A percentile compares a stretch with the other conserved stretches of the same genome.
Evolutionary conservation across 2,888 invertebrate species (phyloP).

Genomic region (Blastobasis lacticolella): DNA sequence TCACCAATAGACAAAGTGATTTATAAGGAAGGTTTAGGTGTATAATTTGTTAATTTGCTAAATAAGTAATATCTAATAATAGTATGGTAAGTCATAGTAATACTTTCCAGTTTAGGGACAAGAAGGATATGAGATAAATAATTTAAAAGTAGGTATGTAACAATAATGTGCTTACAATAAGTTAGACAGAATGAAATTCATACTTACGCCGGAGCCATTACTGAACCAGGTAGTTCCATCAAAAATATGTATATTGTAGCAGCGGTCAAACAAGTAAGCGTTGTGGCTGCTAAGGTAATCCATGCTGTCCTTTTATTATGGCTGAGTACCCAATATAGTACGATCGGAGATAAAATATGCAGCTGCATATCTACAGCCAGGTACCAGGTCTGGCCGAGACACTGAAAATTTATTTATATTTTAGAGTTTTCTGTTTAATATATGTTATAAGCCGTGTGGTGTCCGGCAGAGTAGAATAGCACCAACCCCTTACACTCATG

Average conservation of each 20-base stretch:
- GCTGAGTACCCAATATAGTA: conserved; percentile 42
- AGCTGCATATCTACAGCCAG: conserved; percentile 52
- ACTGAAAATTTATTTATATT: conserved; percentile 30
- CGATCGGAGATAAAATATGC: conserved; percentile 43
- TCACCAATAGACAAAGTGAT: too few species aligned
- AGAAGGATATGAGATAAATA: too few species aligned
- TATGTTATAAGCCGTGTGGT: too few species aligned
- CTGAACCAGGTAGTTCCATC: conserved; percentile 26
- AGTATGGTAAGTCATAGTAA: too few species aligned
- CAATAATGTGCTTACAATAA: too few species aligned
- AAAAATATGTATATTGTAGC: conserved; percentile 35
- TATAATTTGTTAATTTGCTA: too few species aligned
- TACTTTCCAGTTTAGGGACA: too few species aligned
- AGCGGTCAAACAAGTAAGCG: conserved; percentile 25
- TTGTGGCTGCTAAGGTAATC: conserved; percentile 24
- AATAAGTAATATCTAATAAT: too few species aligned
- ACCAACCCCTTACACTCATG: too few species aligned
- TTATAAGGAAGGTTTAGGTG: too few species aligned
- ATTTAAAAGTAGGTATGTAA: too few species aligned
- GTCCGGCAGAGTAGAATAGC: too few species aligned
- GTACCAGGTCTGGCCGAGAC: conserved; percentile 48
- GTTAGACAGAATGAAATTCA: not conserved
- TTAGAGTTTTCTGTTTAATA: not conserved
- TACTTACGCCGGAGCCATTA: conserved; percentile 33
- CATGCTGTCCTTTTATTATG: conserved; percentile 29